Evolutionary conservation across 2,888 invertebrate genomes (phyloP).

Genomic region (Nomada lathburiana): DNA sequence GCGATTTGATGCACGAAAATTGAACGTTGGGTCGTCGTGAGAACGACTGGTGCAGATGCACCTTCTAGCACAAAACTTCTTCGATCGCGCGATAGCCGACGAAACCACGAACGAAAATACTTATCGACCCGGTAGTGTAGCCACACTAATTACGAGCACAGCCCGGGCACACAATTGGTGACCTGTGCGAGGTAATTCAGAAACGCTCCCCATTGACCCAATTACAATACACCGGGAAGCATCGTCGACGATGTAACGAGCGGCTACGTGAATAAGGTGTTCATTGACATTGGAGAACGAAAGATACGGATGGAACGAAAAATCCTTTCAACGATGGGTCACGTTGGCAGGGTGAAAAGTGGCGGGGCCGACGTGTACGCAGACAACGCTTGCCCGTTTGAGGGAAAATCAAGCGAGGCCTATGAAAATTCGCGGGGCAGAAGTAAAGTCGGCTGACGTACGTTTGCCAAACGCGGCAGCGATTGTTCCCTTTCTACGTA

Average conservation of each 20-base stretch:
- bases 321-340: neutral
- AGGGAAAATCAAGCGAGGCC: slow-evolving; percentile 44
- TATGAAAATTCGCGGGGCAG: slow-evolving; percentile 48
- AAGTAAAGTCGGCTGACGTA: slow-evolving; percentile 51
- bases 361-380: neutral
- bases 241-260: slow-evolving; percentile 20
- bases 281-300: neutral
- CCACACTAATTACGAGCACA: slow-evolving; percentile 40
- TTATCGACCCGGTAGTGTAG: slow-evolving; percentile 2
- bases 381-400: slow-evolving; percentile 22
- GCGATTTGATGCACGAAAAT: slow-evolving; percentile 61
- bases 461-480: slow-evolving; percentile 50
- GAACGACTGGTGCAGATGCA: neutral
- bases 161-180: slow-evolving; percentile 54
- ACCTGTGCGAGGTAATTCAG: slow-evolving; percentile 63
- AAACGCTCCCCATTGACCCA: slow-evolving; percentile 50
- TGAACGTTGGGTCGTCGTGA: slow-evolving; percentile 16
- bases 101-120: slow-evolving; percentile 21
- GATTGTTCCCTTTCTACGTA: slow-evolving; percentile 63
- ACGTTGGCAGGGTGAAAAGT: neutral
- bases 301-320: slow-evolving; percentile 6
- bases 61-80: neutral
- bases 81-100: neutral
- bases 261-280: slow-evolving; percentile 14
- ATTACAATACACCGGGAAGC: slow-evolving; percentile 54